Evolutionary conservation across 1,140 invertebrate species (phyloP).

Genomic region (Bombus consobrinus): DNA sequence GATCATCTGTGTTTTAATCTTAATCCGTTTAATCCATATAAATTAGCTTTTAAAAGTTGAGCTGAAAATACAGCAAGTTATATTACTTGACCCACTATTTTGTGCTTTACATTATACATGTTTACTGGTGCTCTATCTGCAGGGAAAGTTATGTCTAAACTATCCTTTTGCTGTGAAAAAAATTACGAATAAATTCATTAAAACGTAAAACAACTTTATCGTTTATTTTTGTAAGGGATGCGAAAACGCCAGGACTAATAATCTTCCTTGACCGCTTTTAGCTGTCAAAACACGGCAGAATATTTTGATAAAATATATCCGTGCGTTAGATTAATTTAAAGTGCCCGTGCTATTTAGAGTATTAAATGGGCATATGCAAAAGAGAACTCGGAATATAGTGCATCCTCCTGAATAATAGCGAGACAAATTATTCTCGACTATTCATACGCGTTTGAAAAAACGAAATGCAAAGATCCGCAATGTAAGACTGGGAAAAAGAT

Average conservation of each 20-base stretch:
- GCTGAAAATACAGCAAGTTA: background rate
- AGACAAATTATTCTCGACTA: background rate
- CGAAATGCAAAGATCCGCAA: background rate
- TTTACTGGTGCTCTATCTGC: background rate
- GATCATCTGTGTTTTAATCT: background rate
- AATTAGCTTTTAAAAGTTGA: background rate
- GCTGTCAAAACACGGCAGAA: background rate
- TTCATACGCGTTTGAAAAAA: background rate
- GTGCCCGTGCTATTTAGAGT: background rate
- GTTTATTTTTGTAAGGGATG: background rate
- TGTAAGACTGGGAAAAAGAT: too few relatives aligned
- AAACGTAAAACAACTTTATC: background rate
- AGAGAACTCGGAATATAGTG: background rate
- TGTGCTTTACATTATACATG: background rate
- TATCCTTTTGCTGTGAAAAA: background rate
- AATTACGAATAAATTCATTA: background rate
- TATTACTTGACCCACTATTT: background rate
- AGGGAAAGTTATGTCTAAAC: background rate
- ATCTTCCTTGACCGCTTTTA: background rate
- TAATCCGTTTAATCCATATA: background rate
- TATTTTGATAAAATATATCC: background rate
- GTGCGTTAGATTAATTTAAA: background rate
- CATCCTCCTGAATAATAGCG: background rate
- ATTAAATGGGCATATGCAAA: background rate
- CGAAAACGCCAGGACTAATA: background rate